Evolutionary conservation across 2,113 vertebrate genomes (phyloP), one percentile per base, ranked within the genome.

Genomic region (Neolamprologus modestus): DNA sequence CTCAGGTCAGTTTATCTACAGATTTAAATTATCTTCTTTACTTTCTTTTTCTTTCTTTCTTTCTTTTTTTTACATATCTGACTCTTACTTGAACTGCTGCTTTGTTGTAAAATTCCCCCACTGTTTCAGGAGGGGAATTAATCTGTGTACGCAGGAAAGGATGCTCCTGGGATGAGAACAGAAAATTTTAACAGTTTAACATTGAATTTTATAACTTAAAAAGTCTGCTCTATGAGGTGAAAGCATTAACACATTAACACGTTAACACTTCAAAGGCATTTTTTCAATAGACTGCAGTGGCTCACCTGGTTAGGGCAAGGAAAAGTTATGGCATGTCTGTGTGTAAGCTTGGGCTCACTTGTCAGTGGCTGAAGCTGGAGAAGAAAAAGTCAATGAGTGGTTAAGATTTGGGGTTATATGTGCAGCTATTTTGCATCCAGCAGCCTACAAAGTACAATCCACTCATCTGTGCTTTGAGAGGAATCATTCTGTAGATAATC

Each of bases 241-340:
- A 45, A 35, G 31, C 61, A 47, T 53, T 54, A 53, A 26, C 5
- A 63, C 19, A 26, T 50, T 52, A 16, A 26, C 5, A 63, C 19
- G n/a, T 50, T 52, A 16, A 3, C 3, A 9, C 13, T 47, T 68
- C 63, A 7, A 54, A 16, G 5, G 28, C 35, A 55, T 9, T 21
- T 26, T 50, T 24, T 81, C 21, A 82, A 21, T 9, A 76, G 4
- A 26, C 9, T 17, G 10, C 6, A 28, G 16, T 12, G 40, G 3
- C 66, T 96, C 82, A 97, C 96, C 95, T 93, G 83, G 9, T 91
- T 91, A 3, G 92, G 96, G 52, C 96, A 96, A 3, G 88, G 92
- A 21, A 94, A 35, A 16, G 19, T 61, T 28, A 87, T 9, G 53
- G 40, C 5, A 17, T 47, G 13, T 24, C 21, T 53, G 76, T 84